These are phyloP conservation scores for Leptopilina clavipes DNA, from an alignment of 1,140 invertebrate genomes.

Conservation along the genomic window DNA sequence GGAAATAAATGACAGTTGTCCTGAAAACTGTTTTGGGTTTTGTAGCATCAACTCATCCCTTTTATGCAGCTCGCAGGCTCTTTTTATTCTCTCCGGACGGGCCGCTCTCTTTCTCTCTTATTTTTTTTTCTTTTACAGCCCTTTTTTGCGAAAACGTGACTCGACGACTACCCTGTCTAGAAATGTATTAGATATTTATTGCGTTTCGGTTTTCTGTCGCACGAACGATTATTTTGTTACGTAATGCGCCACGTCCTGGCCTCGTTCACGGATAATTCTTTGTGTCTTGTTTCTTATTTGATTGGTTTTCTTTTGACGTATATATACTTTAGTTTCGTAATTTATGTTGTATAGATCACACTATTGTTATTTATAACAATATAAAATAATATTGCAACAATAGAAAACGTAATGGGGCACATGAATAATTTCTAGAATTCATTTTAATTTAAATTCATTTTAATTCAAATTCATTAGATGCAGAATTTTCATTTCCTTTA, in stretches of 20 bases:
- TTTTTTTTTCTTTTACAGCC: constrained; percentile 26
- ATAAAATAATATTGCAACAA: too few species aligned
- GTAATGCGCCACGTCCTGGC: constrained; percentile 44
- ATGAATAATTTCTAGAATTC: too few species aligned
- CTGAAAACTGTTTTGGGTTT: constrained; percentile 73
- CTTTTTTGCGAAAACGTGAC: constrained; percentile 57
- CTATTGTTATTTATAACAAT: too few species aligned
- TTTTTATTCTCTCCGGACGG: constrained; percentile 34
- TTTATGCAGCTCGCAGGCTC: constrained; percentile 36
- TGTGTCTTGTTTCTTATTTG: background rate
- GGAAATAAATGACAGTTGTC: constrained; percentile 71
- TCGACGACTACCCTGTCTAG: constrained; percentile 65
- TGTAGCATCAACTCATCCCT: constrained; percentile 50
- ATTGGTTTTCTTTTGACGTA: background rate
- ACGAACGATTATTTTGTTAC: constrained; percentile 62
- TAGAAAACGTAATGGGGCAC: too few species aligned
- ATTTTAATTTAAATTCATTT: too few species aligned
- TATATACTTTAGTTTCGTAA: background rate
- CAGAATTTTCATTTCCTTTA: too few species aligned
- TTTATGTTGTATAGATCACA: too few species aligned
- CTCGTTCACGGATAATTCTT: background rate
- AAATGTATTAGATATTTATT: constrained; percentile 76
- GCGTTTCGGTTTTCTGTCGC: constrained; percentile 63
- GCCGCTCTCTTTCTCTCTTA: constrained; percentile 40
- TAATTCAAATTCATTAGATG: too few species aligned